Conservation (phyloP, 2,797 vertebrate genomes). For the Lepus townsendii region DNA sequence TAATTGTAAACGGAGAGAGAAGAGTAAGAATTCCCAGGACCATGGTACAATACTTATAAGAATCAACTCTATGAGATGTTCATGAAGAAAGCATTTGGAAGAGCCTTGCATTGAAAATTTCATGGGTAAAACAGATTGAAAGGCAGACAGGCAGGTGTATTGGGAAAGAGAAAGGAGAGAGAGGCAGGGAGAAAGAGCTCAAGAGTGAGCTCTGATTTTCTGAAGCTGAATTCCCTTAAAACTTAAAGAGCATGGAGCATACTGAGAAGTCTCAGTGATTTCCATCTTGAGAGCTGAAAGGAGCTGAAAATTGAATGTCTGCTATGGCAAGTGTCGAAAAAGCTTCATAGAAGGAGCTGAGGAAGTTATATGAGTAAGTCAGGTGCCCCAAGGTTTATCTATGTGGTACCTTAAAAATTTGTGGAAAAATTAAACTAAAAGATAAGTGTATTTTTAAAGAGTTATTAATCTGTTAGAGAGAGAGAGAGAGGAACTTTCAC, state of each 20-base stretch:
- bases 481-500: no score
- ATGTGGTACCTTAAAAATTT: not conserved
- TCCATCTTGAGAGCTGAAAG: not conserved
- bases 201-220: not conserved
- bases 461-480: no score
- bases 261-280: not conserved
- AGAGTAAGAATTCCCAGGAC: not conserved
- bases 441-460: no score
- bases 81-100: not conserved
- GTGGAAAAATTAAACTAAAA: no score
- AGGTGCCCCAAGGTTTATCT: not conserved
- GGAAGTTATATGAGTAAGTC: not conserved
- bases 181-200: fast-evolving
- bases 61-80: not conserved
- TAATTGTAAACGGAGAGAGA: not conserved
- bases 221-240: not conserved
- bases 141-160: not conserved
- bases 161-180: not conserved
- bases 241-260: not conserved
- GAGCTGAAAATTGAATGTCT: not conserved
- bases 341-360: not conserved
- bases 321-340: not conserved
- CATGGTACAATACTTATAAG: not conserved
- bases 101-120: not conserved
- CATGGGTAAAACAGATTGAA: not conserved